Evolutionary conservation across 2,888 invertebrate species (phyloP).

Genomic region (Parascotia fuliginaria): DNA sequence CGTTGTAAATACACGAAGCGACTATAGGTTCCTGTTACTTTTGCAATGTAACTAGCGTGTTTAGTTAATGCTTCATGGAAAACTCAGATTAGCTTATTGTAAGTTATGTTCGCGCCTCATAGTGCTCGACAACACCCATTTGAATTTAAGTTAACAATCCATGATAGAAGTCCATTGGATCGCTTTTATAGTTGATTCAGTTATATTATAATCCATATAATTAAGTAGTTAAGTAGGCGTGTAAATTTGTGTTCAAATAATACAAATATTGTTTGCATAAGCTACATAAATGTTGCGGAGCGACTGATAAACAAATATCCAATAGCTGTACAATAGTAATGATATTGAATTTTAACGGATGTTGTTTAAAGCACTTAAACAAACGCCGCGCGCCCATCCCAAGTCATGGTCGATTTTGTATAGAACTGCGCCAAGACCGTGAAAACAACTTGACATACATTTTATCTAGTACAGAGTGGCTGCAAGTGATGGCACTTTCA

Average conservation of each 20-base stretch:
- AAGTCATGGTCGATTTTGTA: constrained; percentile 69
- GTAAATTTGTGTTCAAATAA: background rate
- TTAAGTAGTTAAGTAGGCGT: background rate
- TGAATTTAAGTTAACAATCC: background rate
- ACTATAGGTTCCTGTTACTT: constrained; percentile 43
- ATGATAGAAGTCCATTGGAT: background rate
- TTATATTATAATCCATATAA: background rate
- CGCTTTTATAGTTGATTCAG: background rate
- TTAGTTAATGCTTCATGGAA: constrained; percentile 18
- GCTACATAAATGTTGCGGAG: background rate
- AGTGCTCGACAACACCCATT: background rate
- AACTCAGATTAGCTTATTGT: constrained; percentile 8
- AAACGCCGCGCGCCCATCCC: constrained; percentile 54
- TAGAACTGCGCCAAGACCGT: constrained; percentile 71
- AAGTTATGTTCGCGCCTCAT: background rate
- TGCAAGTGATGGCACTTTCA: constrained; percentile 80
- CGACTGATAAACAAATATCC: background rate
- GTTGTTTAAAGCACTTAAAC: constrained; percentile 47
- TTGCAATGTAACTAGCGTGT: constrained; percentile 37
- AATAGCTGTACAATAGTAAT: constrained; percentile 7
- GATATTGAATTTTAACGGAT: constrained; percentile 39
- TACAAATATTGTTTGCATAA: background rate
- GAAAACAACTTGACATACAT: constrained; percentile 80
- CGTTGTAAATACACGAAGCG: constrained; percentile 50
- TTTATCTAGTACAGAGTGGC: constrained; percentile 67